Evolutionary conservation across 2,888 invertebrate species (phyloP).

Genomic region (Incurvaria masculella): DNA sequence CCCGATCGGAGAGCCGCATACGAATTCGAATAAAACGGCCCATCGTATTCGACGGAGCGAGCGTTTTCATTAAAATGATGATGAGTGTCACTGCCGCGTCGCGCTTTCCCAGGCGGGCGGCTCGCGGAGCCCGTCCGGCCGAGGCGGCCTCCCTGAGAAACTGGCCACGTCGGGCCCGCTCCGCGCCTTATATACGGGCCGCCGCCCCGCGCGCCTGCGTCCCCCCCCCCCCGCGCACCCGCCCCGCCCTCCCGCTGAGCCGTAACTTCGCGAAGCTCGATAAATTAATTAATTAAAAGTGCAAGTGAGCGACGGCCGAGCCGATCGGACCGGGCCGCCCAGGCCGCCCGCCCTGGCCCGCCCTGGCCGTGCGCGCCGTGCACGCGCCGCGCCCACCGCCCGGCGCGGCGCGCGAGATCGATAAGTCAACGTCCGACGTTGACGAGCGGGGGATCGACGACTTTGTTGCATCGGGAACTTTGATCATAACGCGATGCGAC

Average conservation of each 20-base stretch:
- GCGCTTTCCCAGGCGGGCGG: slow-evolving; percentile 12
- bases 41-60: background rate
- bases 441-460: background rate
- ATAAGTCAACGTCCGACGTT: background rate
- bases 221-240: too few species aligned
- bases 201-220: slow-evolving; percentile 54
- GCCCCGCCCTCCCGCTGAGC: slow-evolving; percentile 52
- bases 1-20: background rate
- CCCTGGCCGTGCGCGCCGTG: slow-evolving; percentile 7
- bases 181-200: slow-evolving; percentile 38
- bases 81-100: background rate
- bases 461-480: background rate
- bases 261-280: slow-evolving; percentile 52
- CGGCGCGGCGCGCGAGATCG: background rate
- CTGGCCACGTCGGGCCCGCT: slow-evolving; percentile 43
- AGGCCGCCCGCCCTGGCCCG: slow-evolving; percentile 38
- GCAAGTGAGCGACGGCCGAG: slow-evolving; percentile 45
- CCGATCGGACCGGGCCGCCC: slow-evolving; percentile 20
- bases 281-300: slow-evolving; percentile 60
- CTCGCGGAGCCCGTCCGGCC: slow-evolving; percentile 34
- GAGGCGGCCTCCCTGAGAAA: slow-evolving; percentile 38
- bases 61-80: too few species aligned
- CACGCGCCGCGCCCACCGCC: background rate
- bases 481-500: too few species aligned
- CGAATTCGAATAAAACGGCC: background rate